A percentile compares a stretch with the other conserved stretches of the same genome.
phyloP scores from a whole-genome alignment of 2,113 vertebrate genomes.

The Apistogramma diplotaenia region DNA sequence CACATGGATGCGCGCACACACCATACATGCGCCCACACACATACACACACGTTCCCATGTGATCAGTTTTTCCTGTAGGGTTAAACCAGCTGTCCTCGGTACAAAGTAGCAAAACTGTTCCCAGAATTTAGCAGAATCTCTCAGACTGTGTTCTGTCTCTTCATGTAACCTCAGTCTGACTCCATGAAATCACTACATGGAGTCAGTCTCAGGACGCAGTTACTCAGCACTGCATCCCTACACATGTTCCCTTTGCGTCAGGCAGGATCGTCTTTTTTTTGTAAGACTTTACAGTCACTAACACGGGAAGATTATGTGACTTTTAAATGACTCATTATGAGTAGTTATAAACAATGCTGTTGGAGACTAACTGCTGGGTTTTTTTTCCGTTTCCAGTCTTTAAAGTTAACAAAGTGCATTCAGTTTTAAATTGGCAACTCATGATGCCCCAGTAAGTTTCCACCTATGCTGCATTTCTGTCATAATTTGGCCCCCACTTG shows the following conservation, averaged over 20 bases:
- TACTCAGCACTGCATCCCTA: too few species aligned
- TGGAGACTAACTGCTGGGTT: background rate
- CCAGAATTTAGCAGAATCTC: too few species aligned
- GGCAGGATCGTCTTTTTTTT: too few species aligned
- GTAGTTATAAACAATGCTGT: background rate
- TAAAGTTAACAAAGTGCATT: conserved; percentile 19
- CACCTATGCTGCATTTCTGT: conserved; percentile 65
- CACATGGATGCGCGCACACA: too few species aligned
- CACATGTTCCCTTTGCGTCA: background rate
- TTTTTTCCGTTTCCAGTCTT: background rate
- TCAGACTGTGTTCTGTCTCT: background rate
- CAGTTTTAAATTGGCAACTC: conserved; percentile 27
- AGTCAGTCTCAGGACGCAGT: too few species aligned
- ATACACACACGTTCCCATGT: too few species aligned
- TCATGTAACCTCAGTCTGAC: background rate
- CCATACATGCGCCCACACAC: too few species aligned
- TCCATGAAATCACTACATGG: background rate
- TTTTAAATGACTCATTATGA: background rate
- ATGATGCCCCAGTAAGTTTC: conserved; percentile 47
- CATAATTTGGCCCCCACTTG: conserved; percentile 36
- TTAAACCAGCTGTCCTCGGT: background rate
- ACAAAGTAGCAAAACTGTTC: background rate
- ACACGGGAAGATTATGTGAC: background rate
- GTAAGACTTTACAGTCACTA: background rate
- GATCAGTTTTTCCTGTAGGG: background rate